A percentile compares a stretch with the other conserved stretches of the same genome.
Conservation (phyloP, 2,888 invertebrate species). For the Drosophila demipolita region DNA sequence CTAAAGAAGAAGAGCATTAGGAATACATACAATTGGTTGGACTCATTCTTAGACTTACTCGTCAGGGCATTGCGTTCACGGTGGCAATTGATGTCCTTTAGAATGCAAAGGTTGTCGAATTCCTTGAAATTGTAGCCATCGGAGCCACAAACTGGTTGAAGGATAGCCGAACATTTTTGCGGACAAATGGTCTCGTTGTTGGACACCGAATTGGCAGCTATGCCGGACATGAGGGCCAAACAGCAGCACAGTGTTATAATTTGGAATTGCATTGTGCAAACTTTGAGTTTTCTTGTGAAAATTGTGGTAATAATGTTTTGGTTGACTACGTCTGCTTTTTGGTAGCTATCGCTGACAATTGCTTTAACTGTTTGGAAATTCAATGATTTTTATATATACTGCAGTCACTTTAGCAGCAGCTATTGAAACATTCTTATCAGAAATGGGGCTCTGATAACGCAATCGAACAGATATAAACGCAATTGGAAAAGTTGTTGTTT, state of each 20-base stretch:
- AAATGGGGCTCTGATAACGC: slow-evolving; percentile 44
- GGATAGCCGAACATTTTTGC: slow-evolving; percentile 65
- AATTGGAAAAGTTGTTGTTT: slow-evolving; percentile 45
- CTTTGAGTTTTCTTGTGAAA: slow-evolving; percentile 23
- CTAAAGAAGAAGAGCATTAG: slow-evolving; percentile 36
- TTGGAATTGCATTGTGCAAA: slow-evolving; percentile 49
- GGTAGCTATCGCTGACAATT: slow-evolving; percentile 66
- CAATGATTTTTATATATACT: slow-evolving; percentile 67
- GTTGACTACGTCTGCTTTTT: slow-evolving; percentile 49
- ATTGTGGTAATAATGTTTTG: slow-evolving; percentile 14
- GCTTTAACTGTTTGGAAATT: slow-evolving; percentile 57
- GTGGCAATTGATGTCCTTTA: slow-evolving; percentile 75
- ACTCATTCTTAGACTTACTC: slow-evolving; percentile 50
- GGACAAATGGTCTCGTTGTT: slow-evolving; percentile 70
- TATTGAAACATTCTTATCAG: slow-evolving; percentile 48
- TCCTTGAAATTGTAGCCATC: slow-evolving; percentile 74
- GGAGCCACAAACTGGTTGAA: slow-evolving; percentile 74
- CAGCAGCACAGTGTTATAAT: slow-evolving; percentile 44
- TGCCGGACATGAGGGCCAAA: slow-evolving; percentile 52
- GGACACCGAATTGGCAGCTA: slow-evolving; percentile 57
- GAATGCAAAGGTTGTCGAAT: slow-evolving; percentile 73
- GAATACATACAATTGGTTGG: neutral
- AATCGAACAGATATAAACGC: slow-evolving; percentile 35
- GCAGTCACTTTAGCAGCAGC: slow-evolving; percentile 34
- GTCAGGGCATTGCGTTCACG: slow-evolving; percentile 55